A percentile compares a stretch with the other conserved stretches of the same genome.
These are phyloP conservation scores for Gila orcuttii DNA, from an alignment of 2,113 vertebrate genomes.

Conservation along the genomic window DNA sequence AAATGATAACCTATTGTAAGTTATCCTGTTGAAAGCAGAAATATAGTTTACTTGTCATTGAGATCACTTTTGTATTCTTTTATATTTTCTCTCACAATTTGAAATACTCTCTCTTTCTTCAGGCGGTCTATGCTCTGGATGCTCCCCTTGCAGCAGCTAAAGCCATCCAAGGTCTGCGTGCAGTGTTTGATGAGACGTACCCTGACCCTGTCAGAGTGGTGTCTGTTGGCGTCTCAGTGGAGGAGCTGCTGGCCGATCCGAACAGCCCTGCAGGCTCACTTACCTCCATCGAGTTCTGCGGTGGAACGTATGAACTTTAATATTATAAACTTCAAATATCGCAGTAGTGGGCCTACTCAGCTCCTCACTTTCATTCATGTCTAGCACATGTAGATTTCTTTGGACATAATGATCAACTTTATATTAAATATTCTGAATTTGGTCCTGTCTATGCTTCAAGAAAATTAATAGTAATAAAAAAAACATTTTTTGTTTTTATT, in stretches of 20 bases:
- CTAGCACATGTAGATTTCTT: background rate
- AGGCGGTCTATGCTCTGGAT: slow-evolving; percentile 89
- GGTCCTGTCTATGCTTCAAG: background rate
- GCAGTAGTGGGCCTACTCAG: background rate
- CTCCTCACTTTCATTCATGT: background rate
- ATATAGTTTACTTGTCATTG: background rate
- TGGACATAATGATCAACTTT: background rate
- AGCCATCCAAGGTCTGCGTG: slow-evolving; percentile 93
- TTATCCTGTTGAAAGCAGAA: background rate
- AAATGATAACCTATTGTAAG: background rate
- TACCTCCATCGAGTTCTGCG: slow-evolving; percentile 94
- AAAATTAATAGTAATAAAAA: background rate
- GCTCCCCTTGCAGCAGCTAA: slow-evolving; percentile 89
- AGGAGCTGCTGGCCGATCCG: slow-evolving; percentile 88
- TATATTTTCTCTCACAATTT: background rate
- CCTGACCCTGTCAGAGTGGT: slow-evolving; percentile 95
- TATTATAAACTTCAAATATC: background rate
- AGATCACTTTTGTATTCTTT: background rate
- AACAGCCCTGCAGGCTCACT: slow-evolving; percentile 85
- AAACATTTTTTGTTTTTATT: background rate
- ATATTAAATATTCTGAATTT: background rate
- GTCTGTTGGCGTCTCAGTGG: slow-evolving; percentile 89
- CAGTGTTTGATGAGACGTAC: slow-evolving; percentile 97
- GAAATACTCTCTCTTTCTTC: slow-evolving; percentile 20
- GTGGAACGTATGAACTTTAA: slow-evolving; percentile 90